Base-by-base conservation (phyloP, 2,888 invertebrate species). In the Harpagoxenus sublaevis region DNA sequence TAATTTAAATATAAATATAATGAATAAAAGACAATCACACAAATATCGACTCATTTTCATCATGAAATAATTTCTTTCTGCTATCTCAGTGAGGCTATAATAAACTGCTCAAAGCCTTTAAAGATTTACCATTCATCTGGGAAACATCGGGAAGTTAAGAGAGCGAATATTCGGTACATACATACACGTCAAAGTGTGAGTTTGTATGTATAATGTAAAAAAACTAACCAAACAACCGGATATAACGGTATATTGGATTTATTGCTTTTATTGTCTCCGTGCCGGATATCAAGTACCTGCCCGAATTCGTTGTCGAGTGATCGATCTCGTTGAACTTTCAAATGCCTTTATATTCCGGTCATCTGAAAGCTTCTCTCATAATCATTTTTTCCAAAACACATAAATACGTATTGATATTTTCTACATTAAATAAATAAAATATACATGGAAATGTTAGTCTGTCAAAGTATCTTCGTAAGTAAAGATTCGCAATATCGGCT, bases 151-250 rank as follows among this genome's bases (percentile, higher is more conserved):
- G 2, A 18, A 78, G 42, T 28, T 42, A 23, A 66, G 31, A 55
- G 68, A 68, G 31, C 28, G 28, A 55, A 78, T 66, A 66, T 66
- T 66, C 42, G 12, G 6, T 10, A 10, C 39, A 28, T 10, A 10
- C 39, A 28, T 15, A 55, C 9, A 45, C 9, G 12, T 2, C 10
- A 10, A 60, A 35, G 45, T 71, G 2, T 45, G 31, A 35, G 23
- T 79, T 79, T 57, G 35, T 39, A 31, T 77, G 35, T 28, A 55
- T 8, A 15, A 42, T 75, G 23, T 65, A 48, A 79, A 57, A 70
- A 70, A 57, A 9, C n/a, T 10, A 70, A 35, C n/a, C 35, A 23
- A 79, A 57, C 68, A 45, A 35, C 12, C 39, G 0, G 4, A 6
- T 48, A 31, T 51, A 55, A 66, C 12, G 12, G 45, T 4, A 48